phyloP scores from a whole-genome alignment of 2,888 invertebrate genomes.

The Trissonchulus latispiculum region DNA sequence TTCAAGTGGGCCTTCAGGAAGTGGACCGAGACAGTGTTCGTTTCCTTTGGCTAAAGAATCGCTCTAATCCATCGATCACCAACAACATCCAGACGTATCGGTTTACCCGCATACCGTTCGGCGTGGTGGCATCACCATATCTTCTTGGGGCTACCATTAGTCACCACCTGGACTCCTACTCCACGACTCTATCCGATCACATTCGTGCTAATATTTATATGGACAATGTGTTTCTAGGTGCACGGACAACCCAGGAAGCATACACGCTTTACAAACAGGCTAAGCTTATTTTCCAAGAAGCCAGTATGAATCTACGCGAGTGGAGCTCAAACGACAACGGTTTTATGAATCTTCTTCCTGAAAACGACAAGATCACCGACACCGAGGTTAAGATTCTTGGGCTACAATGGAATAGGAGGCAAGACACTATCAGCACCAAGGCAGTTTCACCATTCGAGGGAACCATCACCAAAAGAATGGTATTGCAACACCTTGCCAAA shows the following conservation, averaged over 20 bases:
- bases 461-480: background rate
- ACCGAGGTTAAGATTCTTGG: background rate
- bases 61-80: background rate
- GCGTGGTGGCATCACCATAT: conserved; percentile 26
- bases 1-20: conserved; percentile 25
- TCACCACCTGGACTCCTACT: conserved; percentile 9
- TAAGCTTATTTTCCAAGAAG: background rate
- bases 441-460: too few species aligned
- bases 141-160: conserved; percentile 26
- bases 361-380: background rate
- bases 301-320: background rate
- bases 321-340: background rate
- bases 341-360: background rate
- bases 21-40: conserved; percentile 25
- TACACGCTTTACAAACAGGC: background rate
- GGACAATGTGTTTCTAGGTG: background rate
- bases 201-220: conserved; percentile 1
- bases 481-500: background rate
- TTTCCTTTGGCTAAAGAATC: background rate
- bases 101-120: conserved; percentile 30
- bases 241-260: background rate
- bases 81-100: conserved; percentile 27
- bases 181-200: background rate
- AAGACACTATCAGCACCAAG: background rate
- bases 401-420: background rate